These are phyloP conservation scores for Xenus cinereus DNA, from an alignment of 2,113 vertebrate genomes.

Conservation along the genomic window DNA sequence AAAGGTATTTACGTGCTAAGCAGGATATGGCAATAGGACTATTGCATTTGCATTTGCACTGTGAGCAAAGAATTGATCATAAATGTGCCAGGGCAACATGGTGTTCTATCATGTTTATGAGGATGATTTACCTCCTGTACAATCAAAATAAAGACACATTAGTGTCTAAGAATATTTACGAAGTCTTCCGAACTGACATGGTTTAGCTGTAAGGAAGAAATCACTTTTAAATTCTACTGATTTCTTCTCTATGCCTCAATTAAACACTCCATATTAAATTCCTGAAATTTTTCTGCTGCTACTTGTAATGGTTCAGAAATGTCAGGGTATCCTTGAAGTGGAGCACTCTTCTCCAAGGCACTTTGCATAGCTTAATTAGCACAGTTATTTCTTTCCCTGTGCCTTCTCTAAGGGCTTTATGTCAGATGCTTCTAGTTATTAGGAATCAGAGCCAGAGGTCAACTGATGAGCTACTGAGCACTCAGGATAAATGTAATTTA, in stretches of 20 bases:
- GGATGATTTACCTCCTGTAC: neutral
- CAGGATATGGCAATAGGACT: neutral
- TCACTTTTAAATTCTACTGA: neutral
- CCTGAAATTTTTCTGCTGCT: neutral
- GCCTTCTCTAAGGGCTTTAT: neutral
- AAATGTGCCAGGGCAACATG: neutral
- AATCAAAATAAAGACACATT: constrained; percentile 4
- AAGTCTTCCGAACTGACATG: neutral
- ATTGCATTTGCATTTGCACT: neutral
- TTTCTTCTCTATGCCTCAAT: neutral
- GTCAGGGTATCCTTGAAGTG: constrained; percentile 7
- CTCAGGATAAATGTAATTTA: constrained; percentile 9
- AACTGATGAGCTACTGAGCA: neutral
- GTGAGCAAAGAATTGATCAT: neutral
- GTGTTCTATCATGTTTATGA: neutral
- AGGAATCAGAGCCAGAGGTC: constrained; percentile 16
- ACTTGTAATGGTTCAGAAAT: constrained; percentile 3
- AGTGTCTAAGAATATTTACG: neutral
- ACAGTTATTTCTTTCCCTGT: neutral
- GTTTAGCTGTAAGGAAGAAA: neutral
- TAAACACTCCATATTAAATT: constrained; percentile 10
- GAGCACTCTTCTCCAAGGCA: neutral
- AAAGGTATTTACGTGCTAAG: neutral
- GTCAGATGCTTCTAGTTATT: constrained; percentile 28
- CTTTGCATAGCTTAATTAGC: constrained; percentile 9